Base-by-base conservation (phyloP, 1,140 invertebrate genomes). In the Parapsyche elsis region DNA sequence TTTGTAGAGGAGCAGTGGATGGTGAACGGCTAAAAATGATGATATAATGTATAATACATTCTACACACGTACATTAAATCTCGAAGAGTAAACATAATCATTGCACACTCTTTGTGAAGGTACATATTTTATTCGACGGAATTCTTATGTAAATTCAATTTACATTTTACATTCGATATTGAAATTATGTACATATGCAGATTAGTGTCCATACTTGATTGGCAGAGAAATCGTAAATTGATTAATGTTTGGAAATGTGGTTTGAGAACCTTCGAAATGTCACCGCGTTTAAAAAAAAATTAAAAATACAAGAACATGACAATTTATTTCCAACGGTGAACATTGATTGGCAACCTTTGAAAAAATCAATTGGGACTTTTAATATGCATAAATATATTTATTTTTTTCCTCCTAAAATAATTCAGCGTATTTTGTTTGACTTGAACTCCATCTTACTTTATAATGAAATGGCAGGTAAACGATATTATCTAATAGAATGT, bases 241-340 rank as follows among this genome's bases (percentile, higher is more conserved):
- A 67, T 67, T 67, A 67, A 67, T 30, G 64, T 26, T 67, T 67
- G 64, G 64, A 67, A 67, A 67, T 26, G 64, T 67, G 9, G 64
- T 26, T 23, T 10, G 16, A 24, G 24, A 67, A 19, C 64, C 21
- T 67, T 23, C 16, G 14, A 12, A 26, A 67, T 67, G 64, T 67
- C 14, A 23, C 26, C 64, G 10, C 7, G 14, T 23, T 21, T 9
- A 64, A 67, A 24, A 26, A 67, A 67, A 67, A 67, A 67, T 14
- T 16, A 24, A 26, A 26, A 67, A 64, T 9, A 64, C 12, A 16
- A 59, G 9, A 19, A 67, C 23, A 67, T 14, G 64, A 67, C 64
- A 26, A 9, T 67, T 67, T 67, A 9, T 67, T 67, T 67, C 24
- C 57, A 19, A 61, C 16, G 57, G 16, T 21, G 57, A 19, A 61